Base-by-base conservation (phyloP, 2,888 invertebrate genomes). In the Tachystola acroxantha region DNA sequence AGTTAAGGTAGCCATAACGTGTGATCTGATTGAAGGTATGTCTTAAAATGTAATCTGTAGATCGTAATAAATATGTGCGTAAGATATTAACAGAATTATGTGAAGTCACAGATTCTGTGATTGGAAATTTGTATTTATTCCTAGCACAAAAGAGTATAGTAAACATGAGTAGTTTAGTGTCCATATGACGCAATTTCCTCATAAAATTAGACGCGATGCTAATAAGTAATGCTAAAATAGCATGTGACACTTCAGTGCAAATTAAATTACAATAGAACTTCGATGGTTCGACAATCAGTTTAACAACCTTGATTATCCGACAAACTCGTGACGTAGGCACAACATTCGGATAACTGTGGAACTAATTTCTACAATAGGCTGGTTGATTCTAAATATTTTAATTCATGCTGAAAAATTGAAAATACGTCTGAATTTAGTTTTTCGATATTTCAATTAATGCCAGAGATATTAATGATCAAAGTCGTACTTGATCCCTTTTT, bases 1-100 rank as follows among this genome's bases (percentile, higher is more conserved):
- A 5, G 6, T 22, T 19, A 19, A n/a, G 26, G 11, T 7, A 10
- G 45, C 39, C 43, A 34, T 46, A 24, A 27, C 48, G 46, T 48
- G 46, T 36, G 39, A 7, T 25, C 6, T 20, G 12, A n/a, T 40
- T 14, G 27, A 36, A 12, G 24, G 10, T 13, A 10, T 7, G 12
- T 13, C 37, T 36, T 7, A 30, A 34, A 46, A 42, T 30, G 26
- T 26, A 22, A 10, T 24, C 25, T 19, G 1, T 11, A 22, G 34
- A 27, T 11, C 2, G 7, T 1, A 10, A 10, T 10, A 10, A 6
- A 10, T 22, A n/a, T 26, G 25, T 36, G 13, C 11, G 11, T 13
- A 22, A 33, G 1, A 7, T 24, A 43, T 47, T 43, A 6, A 22
- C 41, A 33, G 3, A 14, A 9, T n/a, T n/a, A 20, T 40, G 48